Evolutionary conservation across 1,140 invertebrate species (phyloP).

Genomic region (Papilio polyxenes): DNA sequence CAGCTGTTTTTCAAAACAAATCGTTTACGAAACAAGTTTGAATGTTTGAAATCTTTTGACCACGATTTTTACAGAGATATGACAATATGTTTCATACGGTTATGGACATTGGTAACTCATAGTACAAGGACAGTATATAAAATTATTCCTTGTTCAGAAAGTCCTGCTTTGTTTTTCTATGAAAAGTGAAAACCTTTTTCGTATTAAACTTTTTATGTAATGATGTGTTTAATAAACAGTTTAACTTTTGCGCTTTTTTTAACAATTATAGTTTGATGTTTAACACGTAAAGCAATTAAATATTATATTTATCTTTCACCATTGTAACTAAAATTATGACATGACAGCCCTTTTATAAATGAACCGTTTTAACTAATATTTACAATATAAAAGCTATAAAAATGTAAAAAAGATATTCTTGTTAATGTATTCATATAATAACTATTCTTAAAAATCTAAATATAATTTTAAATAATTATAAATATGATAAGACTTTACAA

Average conservation of each 20-base stretch:
- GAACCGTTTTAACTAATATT: not conserved
- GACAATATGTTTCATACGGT: too few relatives aligned
- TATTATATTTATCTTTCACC: slow-evolving; percentile 1
- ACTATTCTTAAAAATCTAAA: too few relatives aligned
- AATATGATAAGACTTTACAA: not conserved
- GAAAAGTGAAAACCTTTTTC: not conserved
- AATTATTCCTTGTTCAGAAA: too few relatives aligned
- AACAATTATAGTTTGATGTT: not conserved
- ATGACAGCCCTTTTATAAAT: not conserved
- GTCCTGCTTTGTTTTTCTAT: too few relatives aligned
- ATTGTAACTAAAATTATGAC: not conserved
- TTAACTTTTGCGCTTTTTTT: not conserved
- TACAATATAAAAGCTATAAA: too few relatives aligned
- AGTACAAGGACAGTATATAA: too few relatives aligned
- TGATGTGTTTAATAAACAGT: not conserved
- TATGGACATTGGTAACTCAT: too few relatives aligned
- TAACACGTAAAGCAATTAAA: not conserved
- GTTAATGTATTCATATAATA: too few relatives aligned
- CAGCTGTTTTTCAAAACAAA: not conserved
- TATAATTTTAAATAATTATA: too few relatives aligned
- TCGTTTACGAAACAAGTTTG: slow-evolving; percentile 10
- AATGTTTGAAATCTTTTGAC: not conserved
- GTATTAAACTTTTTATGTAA: not conserved
- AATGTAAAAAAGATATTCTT: too few relatives aligned
- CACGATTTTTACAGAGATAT: not conserved